A percentile compares a stretch with the other conserved stretches of the same genome.
These are phyloP conservation scores for Mionectes macconnelli DNA, from an alignment of 2,113 vertebrate genomes.

Conservation along the genomic window DNA sequence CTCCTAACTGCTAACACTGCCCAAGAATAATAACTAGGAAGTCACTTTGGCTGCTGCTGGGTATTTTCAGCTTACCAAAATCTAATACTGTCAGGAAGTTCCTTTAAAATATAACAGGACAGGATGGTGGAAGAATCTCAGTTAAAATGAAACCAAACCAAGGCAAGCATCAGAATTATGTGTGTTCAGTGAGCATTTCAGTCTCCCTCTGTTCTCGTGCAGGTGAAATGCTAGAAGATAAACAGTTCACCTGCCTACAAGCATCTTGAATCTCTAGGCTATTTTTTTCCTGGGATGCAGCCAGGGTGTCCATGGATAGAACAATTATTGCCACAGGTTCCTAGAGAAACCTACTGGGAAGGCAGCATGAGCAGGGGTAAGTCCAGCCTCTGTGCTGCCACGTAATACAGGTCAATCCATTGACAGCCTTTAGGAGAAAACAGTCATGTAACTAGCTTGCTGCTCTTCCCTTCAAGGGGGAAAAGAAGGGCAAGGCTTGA, in stretches of 20 bases:
- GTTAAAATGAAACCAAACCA: neutral
- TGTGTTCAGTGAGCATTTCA: neutral
- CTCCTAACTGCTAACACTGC: neutral
- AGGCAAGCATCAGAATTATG: neutral
- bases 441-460: too few species aligned
- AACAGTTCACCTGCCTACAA: neutral
- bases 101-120: neutral
- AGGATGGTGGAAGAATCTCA: neutral
- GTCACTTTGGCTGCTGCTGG: neutral
- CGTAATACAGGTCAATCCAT: fast-evolving
- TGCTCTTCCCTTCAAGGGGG: neutral
- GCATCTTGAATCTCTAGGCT: neutral
- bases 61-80: neutral
- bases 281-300: neutral
- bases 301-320: neutral
- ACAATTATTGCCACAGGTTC: neutral
- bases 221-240: neutral
- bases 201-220: neutral
- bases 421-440: neutral
- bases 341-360: neutral
- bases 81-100: neutral
- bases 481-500: neutral
- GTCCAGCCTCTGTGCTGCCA: neutral
- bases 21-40: neutral
- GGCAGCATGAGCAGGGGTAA: neutral